These are phyloP conservation scores for Orchestia grillus DNA, from an alignment of 1,140 invertebrate genomes.

Conservation along the genomic window DNA sequence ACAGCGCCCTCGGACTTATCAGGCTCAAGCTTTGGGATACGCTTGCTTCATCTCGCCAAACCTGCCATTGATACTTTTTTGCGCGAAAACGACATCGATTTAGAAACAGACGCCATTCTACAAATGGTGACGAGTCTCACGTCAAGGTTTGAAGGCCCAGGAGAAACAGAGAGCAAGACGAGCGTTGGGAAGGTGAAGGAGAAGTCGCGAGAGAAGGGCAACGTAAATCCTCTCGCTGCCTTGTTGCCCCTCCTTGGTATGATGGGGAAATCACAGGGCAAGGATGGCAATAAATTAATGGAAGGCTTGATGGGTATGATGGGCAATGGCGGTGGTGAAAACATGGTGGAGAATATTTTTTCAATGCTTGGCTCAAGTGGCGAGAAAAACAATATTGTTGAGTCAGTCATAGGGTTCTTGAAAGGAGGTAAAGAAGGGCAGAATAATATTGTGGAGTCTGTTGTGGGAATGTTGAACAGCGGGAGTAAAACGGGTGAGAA, in stretches of 20 bases:
- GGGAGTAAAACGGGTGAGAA: background rate
- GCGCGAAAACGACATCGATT: constrained; percentile 17
- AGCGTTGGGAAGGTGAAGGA: background rate
- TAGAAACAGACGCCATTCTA: constrained; percentile 11
- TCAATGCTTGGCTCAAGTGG: background rate
- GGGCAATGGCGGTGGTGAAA: background rate
- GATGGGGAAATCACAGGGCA: background rate
- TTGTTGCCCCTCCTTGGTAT: background rate
- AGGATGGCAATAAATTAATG: constrained; percentile 21
- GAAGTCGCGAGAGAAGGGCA: background rate
- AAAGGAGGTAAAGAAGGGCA: background rate
- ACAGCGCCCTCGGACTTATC: background rate
- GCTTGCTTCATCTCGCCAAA: background rate
- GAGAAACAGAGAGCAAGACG: background rate
- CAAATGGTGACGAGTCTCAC: constrained; percentile 30
- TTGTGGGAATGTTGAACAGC: background rate
- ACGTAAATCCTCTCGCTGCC: background rate
- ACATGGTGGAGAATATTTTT: background rate
- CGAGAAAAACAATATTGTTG: background rate
- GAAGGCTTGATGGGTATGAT: constrained; percentile 27
- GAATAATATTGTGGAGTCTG: background rate
- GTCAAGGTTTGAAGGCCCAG: background rate
- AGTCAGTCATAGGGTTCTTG: constrained; percentile 1
- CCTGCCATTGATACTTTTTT: constrained; percentile 42
- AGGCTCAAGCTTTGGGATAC: background rate